Percentiles rank a stretch among this genome's conserved stretches.
Conservation (phyloP, 2,797 vertebrate species). For the Chromis chromis region DNA sequence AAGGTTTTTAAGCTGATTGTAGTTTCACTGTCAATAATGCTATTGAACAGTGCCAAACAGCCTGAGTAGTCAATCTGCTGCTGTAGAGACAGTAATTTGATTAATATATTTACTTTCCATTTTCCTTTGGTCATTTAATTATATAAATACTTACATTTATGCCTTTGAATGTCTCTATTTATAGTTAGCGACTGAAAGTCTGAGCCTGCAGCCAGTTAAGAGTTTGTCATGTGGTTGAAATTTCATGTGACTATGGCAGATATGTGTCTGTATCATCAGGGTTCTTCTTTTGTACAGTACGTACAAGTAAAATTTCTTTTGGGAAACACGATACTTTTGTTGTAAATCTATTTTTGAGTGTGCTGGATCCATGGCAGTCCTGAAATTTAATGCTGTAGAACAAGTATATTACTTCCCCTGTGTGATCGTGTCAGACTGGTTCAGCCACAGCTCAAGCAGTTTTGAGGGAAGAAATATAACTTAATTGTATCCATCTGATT, state of each 20-base stretch:
- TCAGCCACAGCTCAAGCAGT: conserved; percentile 26
- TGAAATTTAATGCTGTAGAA: conserved; percentile 32
- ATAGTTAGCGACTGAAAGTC: background rate
- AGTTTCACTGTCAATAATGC: background rate
- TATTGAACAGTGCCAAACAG: background rate
- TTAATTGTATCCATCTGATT: conserved; percentile 53
- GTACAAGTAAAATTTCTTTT: background rate
- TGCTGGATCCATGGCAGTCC: conserved; percentile 8
- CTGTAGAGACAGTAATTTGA: background rate
- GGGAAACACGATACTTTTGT: conserved; percentile 12
- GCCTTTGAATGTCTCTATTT: conserved; percentile 12
- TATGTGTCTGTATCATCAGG: background rate
- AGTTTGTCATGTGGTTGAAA: background rate
- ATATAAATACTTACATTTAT: background rate
- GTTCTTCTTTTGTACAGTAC: too few species aligned
- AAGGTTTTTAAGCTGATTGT: background rate
- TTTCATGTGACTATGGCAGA: conserved; percentile 1
- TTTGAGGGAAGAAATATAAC: conserved; percentile 55
- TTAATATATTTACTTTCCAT: background rate
- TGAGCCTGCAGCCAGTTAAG: background rate
- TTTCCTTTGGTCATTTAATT: background rate
- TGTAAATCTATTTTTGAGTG: conserved; percentile 16
- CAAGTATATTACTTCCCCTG: conserved; percentile 29
- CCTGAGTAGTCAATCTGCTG: background rate
- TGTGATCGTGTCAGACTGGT: conserved; percentile 49